These are phyloP conservation scores for Scaptomyza reducta DNA, from an alignment of 2,888 invertebrate species.

Conservation along the genomic window DNA sequence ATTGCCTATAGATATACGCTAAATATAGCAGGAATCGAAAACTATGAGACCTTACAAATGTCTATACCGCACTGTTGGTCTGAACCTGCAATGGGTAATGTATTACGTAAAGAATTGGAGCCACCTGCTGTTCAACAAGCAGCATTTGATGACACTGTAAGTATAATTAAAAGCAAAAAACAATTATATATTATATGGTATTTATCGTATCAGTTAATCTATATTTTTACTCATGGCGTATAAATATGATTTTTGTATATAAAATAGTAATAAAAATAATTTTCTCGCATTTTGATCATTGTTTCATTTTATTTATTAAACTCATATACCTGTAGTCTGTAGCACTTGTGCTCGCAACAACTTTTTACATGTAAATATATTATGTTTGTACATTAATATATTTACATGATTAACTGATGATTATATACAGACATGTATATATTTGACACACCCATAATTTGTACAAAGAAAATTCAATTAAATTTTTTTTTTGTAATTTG, in stretches of 20 bases:
- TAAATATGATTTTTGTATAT: not conserved
- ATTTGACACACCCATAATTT: too few species aligned
- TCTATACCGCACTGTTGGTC: slow-evolving; percentile 91
- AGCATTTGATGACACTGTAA: slow-evolving; percentile 90
- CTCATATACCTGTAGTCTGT: not conserved
- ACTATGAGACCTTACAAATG: slow-evolving; percentile 89
- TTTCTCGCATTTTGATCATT: not conserved
- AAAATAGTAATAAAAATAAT: not conserved
- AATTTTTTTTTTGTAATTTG: not conserved
- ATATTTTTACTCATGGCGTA: not conserved
- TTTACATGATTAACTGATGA: not conserved
- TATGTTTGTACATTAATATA: not conserved
- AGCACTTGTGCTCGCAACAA: not conserved
- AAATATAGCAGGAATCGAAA: slow-evolving; percentile 92
- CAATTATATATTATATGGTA: not conserved
- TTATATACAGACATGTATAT: too few species aligned
- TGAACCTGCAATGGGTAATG: slow-evolving; percentile 87
- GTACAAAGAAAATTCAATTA: not conserved
- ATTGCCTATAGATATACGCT: slow-evolving; percentile 86
- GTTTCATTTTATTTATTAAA: slow-evolving; percentile 1
- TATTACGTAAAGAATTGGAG: slow-evolving; percentile 87
- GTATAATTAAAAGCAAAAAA: slow-evolving; percentile 41
- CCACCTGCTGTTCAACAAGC: slow-evolving; percentile 94
- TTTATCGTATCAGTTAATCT: not conserved
- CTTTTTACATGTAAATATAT: not conserved